Conservation (phyloP, 1,140 invertebrate species). For the Cherax destructor region DNA sequence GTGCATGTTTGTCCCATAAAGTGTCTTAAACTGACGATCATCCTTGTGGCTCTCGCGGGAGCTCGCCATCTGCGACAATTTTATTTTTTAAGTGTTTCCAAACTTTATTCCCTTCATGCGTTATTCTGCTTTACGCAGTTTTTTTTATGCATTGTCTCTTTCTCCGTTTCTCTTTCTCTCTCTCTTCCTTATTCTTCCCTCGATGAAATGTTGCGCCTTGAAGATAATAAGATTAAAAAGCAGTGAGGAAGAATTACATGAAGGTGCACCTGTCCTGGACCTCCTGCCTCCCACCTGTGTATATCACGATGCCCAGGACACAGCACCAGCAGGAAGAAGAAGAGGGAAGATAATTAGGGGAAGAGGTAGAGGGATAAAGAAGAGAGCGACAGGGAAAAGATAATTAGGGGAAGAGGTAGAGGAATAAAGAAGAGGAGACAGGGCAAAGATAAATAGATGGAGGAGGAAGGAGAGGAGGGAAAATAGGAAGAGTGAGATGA, state of each 20-base stretch:
- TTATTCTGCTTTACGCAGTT: neutral
- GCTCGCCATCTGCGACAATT: neutral
- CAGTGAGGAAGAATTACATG: neutral
- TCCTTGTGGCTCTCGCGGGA: neutral
- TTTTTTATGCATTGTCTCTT: neutral
- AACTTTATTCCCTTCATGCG: neutral
- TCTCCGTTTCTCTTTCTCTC: neutral
- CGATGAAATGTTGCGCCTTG: neutral
- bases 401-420: neutral
- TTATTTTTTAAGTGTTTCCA: neutral
- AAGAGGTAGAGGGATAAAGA: neutral
- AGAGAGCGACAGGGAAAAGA: neutral
- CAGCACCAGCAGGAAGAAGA: too few relatives aligned
- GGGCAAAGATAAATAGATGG: neutral
- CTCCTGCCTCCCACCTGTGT: neutral
- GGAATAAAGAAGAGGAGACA: neutral
- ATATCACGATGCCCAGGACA: too few relatives aligned
- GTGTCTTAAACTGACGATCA: neutral
- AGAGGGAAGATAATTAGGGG: too few relatives aligned
- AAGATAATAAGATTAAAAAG: conserved; percentile 4
- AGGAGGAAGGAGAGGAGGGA: neutral
- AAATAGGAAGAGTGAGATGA: neutral
- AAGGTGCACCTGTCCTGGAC: neutral
- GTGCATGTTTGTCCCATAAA: neutral
- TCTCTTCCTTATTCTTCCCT: neutral